A percentile compares a stretch with the other conserved stretches of the same genome.
These are phyloP conservation scores for Diphyllodes magnificus DNA, from an alignment of 2,113 vertebrate species.

Conservation along the genomic window DNA sequence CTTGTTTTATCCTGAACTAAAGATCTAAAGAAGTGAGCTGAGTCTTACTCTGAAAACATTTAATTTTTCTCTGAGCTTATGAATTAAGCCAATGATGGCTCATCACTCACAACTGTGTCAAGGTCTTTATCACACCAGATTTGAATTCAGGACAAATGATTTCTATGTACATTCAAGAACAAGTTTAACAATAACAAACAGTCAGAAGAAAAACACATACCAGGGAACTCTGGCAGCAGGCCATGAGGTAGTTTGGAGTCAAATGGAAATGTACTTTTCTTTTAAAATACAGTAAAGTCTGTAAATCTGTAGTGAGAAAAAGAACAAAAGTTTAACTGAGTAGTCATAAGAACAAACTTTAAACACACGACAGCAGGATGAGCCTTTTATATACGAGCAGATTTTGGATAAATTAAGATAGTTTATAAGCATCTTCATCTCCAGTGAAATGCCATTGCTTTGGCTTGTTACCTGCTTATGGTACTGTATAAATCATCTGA, in stretches of 20 bases:
- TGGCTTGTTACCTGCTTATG: conserved; percentile 6
- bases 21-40: neutral
- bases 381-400: neutral
- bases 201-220: neutral
- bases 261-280: neutral
- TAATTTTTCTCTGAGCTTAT: neutral
- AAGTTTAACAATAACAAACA: neutral
- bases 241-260: neutral
- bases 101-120: neutral
- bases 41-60: neutral
- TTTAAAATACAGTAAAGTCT: neutral
- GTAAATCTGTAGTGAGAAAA: neutral
- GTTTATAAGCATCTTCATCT: neutral
- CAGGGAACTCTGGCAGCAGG: neutral
- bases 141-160: neutral
- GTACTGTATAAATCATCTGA: conserved; percentile 15
- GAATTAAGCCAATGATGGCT: neutral
- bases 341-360: neutral
- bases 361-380: neutral
- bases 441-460: conserved; percentile 6
- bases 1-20: neutral
- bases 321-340: neutral
- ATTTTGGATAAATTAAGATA: neutral
- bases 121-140: neutral
- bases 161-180: neutral